Conservation (phyloP, 2,113 vertebrate genomes). For the Herpailurus yagouaroundi region DNA sequence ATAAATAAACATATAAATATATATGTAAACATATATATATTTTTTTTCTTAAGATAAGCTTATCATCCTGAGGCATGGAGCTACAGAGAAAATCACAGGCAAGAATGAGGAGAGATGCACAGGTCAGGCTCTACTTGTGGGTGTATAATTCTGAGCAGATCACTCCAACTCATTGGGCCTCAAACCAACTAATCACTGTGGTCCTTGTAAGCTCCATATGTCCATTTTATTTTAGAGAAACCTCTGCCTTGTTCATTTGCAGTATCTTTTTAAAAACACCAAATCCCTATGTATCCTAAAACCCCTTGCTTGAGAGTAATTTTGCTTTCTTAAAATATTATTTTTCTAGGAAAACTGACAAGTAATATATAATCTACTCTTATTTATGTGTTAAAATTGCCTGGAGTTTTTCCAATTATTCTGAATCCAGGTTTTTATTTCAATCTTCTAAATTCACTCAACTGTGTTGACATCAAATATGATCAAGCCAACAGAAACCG, state of each 20-base stretch:
- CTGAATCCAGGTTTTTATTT: neutral
- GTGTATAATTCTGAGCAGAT: neutral
- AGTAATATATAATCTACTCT: neutral
- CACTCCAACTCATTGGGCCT: neutral
- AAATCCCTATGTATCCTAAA: neutral
- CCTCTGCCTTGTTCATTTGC: neutral
- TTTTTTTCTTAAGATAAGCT: neutral
- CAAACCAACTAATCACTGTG: neutral
- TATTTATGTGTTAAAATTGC: neutral
- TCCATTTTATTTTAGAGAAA: neutral
- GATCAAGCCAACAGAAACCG: neutral
- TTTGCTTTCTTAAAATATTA: neutral
- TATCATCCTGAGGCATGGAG: neutral
- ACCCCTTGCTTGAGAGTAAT: constrained; percentile 19
- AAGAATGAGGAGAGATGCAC: neutral
- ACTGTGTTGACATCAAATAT: neutral
- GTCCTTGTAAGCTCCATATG: neutral
- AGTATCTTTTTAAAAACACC: neutral
- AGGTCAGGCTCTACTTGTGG: neutral
- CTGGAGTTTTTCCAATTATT: neutral
- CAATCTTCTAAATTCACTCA: neutral
- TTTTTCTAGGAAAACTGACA: neutral
- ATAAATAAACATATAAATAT: no score
- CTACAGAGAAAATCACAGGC: neutral
- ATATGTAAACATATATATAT: no score